Evolutionary conservation across 2,797 vertebrate genomes (phyloP).

Genomic region (Bufotes viridis): DNA sequence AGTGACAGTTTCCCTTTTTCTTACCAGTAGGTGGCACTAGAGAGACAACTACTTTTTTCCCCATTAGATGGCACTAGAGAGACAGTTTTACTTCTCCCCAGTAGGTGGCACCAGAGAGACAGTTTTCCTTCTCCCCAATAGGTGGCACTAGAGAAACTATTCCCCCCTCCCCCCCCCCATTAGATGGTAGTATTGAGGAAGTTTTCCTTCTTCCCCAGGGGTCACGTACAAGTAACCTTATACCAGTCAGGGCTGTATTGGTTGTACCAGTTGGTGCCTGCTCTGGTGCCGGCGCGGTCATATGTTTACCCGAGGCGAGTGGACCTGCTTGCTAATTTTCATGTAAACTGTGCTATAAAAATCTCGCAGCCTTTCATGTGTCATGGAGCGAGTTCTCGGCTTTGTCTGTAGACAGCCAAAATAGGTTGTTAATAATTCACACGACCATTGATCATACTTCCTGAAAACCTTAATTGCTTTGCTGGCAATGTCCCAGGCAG

Average conservation of each 20-base stretch:
- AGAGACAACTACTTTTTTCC: too few relatives aligned
- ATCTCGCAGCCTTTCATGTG: constrained; percentile 42
- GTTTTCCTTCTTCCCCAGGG: not conserved
- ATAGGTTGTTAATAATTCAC: constrained; percentile 62
- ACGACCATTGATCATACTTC: constrained; percentile 59
- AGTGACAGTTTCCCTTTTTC: too few relatives aligned
- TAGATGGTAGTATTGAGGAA: too few relatives aligned
- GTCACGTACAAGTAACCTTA: not conserved
- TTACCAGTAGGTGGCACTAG: too few relatives aligned
- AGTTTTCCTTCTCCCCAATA: too few relatives aligned
- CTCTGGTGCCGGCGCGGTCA: not conserved
- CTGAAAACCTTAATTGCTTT: constrained; percentile 61
- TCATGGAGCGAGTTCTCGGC: constrained; percentile 28
- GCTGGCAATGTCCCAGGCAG: constrained; percentile 52
- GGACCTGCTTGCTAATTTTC: constrained; percentile 14
- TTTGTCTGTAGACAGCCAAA: constrained; percentile 53
- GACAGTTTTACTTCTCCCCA: too few relatives aligned
- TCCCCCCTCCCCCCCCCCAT: too few relatives aligned
- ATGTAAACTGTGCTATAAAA: constrained; percentile 42
- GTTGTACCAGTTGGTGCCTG: not conserved
- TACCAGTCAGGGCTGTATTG: not conserved
- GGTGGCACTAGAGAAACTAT: too few relatives aligned
- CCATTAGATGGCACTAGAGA: too few relatives aligned
- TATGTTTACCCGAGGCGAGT: constrained; percentile 4
- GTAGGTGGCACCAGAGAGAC: too few relatives aligned